Percentiles rank a stretch among this genome's conserved stretches.
These are phyloP conservation scores for Ganaspis sp. DNA, from an alignment of 1,140 invertebrate genomes.

Conservation along the genomic window DNA sequence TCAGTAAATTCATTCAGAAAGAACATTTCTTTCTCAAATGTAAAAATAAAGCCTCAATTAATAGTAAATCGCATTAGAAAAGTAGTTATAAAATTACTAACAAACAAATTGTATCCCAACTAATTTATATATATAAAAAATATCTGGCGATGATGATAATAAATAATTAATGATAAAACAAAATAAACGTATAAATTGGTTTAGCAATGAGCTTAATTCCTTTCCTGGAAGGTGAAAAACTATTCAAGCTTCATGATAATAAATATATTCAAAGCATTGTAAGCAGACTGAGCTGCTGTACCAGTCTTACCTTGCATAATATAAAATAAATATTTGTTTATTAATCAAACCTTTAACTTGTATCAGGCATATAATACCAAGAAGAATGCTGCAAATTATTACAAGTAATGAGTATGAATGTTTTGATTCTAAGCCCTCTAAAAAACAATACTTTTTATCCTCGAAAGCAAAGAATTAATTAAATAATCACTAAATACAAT, in stretches of 20 bases:
- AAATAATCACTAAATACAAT: not conserved
- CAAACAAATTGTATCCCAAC: no score
- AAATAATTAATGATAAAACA: not conserved
- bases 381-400: constrained; percentile 13
- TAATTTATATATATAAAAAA: not conserved
- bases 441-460: not conserved
- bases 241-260: constrained; percentile 23
- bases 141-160: not conserved
- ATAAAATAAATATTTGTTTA: constrained; percentile 37
- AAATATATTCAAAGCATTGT: constrained; percentile 42
- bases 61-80: constrained; percentile 1
- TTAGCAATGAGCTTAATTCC: constrained; percentile 8
- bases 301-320: constrained; percentile 49
- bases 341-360: constrained; percentile 9
- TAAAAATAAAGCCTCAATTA: not conserved
- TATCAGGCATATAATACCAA: not conserved
- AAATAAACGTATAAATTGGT: not conserved
- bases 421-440: not conserved
- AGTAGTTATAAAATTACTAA: constrained; percentile 3
- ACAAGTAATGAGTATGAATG: not conserved
- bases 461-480: not conserved
- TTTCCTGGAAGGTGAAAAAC: not conserved
- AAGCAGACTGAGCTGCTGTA: not conserved
- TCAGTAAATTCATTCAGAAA: not conserved
- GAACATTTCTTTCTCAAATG: not conserved